Base-by-base conservation (phyloP, 2,888 invertebrate genomes). In the Thecocarcelia acutangulata region DNA sequence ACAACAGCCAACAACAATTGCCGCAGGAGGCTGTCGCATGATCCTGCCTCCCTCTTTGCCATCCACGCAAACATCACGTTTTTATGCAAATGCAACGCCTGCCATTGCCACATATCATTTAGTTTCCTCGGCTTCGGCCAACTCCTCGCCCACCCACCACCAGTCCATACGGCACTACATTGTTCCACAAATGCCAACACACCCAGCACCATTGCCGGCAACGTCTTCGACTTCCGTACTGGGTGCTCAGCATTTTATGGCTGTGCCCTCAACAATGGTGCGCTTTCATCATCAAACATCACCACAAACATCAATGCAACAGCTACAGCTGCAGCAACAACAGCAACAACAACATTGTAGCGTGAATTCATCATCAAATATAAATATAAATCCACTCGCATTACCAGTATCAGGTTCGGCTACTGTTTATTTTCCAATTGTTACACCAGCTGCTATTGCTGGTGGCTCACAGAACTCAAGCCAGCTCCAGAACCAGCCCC, bases 391-490 rank as follows among this genome's bases (percentile, higher is more conserved):
- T 75, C 80, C 80, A 78, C 75, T 82, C 73, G 74, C 75, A 52
- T 79, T 85, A 72, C 83, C 85, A 69, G 83, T 81, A 54, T 85
- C 86, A 63, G 86, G 85, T 58, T 84, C 90, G 17, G 88, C 91
- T 19, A 89, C 90, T 80, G 89, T 91, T 85, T 91, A 89, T 86
- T 89, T 90, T 87, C 90, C 90, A 64, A 88, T 89, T 72, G 85
- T 87, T 58, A 80, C 88, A 61, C 76, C 86, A 73, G 75, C 86
- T 48, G 78, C 84, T 50, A 40, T 86, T 48, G 78, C 84, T 54
- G 46, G 17, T 33, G 33, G 19, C 19, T 2, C 68, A 13, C 74
- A 63, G 46, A 66, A 56, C 33, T 19, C 70, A 46, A 56, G 72
- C 13, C 85, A 85, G n/a, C n/a, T n/a, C n/a, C n/a, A n/a, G n/a